Base-by-base conservation (phyloP, 2,797 vertebrate species). In the Typhlichthys subterraneus region DNA sequence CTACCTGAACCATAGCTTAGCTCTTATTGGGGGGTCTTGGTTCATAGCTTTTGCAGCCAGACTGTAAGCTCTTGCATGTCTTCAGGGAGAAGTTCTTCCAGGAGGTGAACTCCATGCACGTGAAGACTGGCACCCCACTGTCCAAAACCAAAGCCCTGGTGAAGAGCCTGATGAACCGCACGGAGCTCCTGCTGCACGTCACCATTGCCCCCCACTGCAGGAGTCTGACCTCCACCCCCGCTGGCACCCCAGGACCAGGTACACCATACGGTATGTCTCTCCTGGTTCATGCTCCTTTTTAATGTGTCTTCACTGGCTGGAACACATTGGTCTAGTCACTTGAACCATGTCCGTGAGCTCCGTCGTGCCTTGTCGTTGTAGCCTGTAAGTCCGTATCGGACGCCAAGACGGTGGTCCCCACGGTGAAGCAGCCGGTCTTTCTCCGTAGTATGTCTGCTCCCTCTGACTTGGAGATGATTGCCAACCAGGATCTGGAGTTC, bases 381-480 rank as follows among this genome's bases (percentile, higher is more conserved):
- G 98, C 95, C 62, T 98, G 95, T 69, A 98, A 99, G 65, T 97
- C 96, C 0, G 95, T 96, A 5, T 97, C 96, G 0, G 98, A 99
- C 67, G 87, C 94, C 12, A 99, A 99, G 83, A 93, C 94, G 1
- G 92, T 95, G n/a, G 90, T 93, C 5, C 94, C 94, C 0, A 88
- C 95, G 15, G 94, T 94, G 77, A 96, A 97, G 67, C 97, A 98
- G 90, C 98, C 97, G 0, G 95, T 98, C 70, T 99, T 99, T 73
- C 92, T 99, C 38, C 96, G 98, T 70, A 99, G 97, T 79, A 97
- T 99, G 97, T 99, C 98, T 0, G 98, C 98, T 1, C 98, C 98
- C 0, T 99, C 98, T 8, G 98, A 99, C 85, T 87, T 99, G 67
- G 98, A 99, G 87, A 99, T 99, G 98, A 99, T 99, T 5, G 97